These are phyloP conservation scores for Schizothorax lantsangensis DNA, from an alignment of 2,797 vertebrate genomes.

Conservation along the genomic window DNA sequence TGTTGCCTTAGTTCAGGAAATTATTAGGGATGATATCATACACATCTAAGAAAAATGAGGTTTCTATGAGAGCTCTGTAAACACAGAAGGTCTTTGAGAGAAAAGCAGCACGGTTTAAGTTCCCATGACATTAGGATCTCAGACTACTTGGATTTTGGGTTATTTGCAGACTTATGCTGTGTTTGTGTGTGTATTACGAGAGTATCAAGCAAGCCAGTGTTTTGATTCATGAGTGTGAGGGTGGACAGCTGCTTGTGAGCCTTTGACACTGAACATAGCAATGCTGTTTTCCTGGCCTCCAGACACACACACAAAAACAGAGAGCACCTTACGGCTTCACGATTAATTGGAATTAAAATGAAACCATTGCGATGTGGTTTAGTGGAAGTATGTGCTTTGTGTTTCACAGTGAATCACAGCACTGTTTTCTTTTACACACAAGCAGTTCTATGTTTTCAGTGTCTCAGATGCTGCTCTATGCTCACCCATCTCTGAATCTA, in stretches of 20 bases:
- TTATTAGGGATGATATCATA: constrained; percentile 10
- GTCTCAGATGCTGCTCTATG: not conserved
- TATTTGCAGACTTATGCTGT: constrained; percentile 6
- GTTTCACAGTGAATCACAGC: not conserved
- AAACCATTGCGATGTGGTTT: not conserved
- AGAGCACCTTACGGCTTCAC: not conserved
- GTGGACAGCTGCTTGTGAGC: constrained; percentile 9
- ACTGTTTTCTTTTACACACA: not conserved
- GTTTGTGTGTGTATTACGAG: constrained; percentile 30
- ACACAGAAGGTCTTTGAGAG: constrained; percentile 32
- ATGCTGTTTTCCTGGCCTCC: not conserved
- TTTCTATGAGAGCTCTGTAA: constrained; percentile 28
- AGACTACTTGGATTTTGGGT: constrained; percentile 3
- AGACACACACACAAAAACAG: not conserved
- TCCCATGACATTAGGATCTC: constrained; percentile 50
- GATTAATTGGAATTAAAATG: not conserved
- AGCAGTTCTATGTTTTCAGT: not conserved
- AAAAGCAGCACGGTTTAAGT: constrained; percentile 23
- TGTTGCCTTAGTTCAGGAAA: constrained; percentile 28
- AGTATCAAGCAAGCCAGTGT: constrained; percentile 5
- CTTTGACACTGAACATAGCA: constrained; percentile 10
- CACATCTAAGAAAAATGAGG: not conserved
- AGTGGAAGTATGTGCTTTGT: not conserved
- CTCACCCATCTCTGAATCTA: not conserved
- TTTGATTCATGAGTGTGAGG: constrained; percentile 13